These are phyloP conservation scores for Acrocephalus kingi DNA, from an alignment of 2,113 vertebrate species.

Conservation along the genomic window DNA sequence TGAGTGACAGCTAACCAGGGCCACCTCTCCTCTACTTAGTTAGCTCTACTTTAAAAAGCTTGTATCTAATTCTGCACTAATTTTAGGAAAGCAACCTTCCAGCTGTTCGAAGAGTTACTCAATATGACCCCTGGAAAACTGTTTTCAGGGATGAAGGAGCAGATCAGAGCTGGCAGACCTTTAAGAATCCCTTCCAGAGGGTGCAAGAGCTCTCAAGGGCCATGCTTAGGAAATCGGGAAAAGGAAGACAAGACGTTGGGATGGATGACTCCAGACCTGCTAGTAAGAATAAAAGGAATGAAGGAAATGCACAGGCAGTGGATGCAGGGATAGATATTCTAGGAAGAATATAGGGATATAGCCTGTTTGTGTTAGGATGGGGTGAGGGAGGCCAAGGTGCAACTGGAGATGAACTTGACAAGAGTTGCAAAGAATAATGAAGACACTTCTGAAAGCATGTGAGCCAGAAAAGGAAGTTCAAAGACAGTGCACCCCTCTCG, in stretches of 20 bases:
- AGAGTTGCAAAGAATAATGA: neutral
- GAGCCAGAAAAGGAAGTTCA: neutral
- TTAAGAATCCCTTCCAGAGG: neutral
- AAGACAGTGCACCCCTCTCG: neutral
- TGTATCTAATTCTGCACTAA: neutral
- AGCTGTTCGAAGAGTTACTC: neutral
- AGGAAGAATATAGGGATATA: neutral
- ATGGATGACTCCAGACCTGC: neutral
- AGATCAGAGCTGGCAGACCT: neutral
- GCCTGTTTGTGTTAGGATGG: neutral
- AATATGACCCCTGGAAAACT: neutral
- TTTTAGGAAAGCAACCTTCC: neutral
- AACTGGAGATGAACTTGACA: neutral
- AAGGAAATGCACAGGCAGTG: neutral
- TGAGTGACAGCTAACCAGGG: neutral
- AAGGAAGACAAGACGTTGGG: neutral
- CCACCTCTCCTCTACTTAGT: neutral
- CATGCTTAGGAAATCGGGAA: neutral
- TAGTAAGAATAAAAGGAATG: neutral
- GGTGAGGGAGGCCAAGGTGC: neutral
- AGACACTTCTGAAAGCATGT: neutral
- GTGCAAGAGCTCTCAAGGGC: neutral
- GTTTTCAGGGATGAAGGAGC: rapidly evolving
- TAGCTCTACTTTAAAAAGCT: neutral
- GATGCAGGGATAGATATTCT: neutral